phyloP scores from a whole-genome alignment of 2,797 vertebrate genomes.

The Crax fasciolata region DNA sequence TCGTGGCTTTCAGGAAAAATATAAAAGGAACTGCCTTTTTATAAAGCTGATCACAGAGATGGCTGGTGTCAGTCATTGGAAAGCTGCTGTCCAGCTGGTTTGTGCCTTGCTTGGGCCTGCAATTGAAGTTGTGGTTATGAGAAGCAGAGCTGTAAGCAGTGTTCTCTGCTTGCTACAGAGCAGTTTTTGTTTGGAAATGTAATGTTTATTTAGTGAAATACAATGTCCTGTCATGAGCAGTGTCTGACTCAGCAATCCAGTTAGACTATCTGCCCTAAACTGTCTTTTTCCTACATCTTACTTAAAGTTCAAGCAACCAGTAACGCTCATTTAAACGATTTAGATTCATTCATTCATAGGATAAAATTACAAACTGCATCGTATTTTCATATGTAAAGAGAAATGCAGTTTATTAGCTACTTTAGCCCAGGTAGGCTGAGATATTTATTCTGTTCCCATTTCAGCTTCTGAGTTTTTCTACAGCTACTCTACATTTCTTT shows the following conservation, averaged over 20 bases:
- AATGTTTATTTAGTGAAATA: background rate
- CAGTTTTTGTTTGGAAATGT: conserved; percentile 1
- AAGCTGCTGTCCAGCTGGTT: background rate
- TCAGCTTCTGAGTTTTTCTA: background rate
- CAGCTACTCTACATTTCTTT: background rate
- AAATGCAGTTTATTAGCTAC: background rate
- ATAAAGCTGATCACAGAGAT: background rate
- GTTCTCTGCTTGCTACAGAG: background rate
- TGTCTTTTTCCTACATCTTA: background rate
- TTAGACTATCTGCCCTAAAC: background rate
- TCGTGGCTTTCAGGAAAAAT: background rate
- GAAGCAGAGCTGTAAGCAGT: background rate
- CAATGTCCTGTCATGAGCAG: background rate
- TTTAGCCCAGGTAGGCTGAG: background rate
- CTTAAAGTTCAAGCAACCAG: background rate
- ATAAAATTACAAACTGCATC: background rate
- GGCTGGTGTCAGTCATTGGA: background rate
- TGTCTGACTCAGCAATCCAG: background rate
- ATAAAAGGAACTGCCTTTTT: background rate
- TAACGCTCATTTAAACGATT: background rate
- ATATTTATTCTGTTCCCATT: background rate
- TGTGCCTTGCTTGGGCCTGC: background rate
- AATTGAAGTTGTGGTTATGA: background rate
- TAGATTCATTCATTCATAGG: background rate
- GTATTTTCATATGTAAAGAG: background rate